Percentiles rank a stretch among this genome's conserved stretches.
These are phyloP conservation scores for Thamnophis sirtalis DNA, from an alignment of 2,113 vertebrate genomes.

Conservation along the genomic window DNA sequence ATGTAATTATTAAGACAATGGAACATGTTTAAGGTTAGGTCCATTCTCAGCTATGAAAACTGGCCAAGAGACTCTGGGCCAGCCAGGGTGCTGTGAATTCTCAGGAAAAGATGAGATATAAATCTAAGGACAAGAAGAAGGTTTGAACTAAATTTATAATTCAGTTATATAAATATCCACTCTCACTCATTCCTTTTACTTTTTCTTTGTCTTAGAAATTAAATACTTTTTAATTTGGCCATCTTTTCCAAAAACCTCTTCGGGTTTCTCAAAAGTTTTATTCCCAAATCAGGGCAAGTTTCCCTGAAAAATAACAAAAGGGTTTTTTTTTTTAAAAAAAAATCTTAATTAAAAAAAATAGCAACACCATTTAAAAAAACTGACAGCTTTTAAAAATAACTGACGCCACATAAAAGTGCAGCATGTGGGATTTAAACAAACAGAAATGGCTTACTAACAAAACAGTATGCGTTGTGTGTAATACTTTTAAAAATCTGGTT, in stretches of 20 bases:
- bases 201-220: not conserved
- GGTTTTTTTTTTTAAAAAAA: not conserved
- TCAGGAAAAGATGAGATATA: not conserved
- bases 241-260: not conserved
- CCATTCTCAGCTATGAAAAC: not conserved
- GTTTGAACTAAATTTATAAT: not conserved
- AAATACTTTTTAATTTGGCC: not conserved
- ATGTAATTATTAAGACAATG: not conserved
- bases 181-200: not conserved
- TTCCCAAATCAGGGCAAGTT: not conserved
- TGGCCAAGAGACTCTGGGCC: not conserved
- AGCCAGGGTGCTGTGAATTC: not conserved
- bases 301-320: not conserved
- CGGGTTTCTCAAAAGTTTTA: not conserved
- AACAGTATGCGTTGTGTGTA: constrained; percentile 52
- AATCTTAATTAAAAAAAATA: not conserved
- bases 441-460: constrained; percentile 51
- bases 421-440: constrained; percentile 63
- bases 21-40: not conserved
- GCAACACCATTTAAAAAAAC: constrained; percentile 37
- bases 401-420: constrained; percentile 61
- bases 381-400: constrained; percentile 60
- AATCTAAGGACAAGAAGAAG: not conserved
- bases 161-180: not conserved
- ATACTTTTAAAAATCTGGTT: constrained; percentile 67